Evolutionary conservation across 2,113 vertebrate species (phyloP), one percentile per base, ranked within the genome.

Genomic region (Cygnus buccinator): DNA sequence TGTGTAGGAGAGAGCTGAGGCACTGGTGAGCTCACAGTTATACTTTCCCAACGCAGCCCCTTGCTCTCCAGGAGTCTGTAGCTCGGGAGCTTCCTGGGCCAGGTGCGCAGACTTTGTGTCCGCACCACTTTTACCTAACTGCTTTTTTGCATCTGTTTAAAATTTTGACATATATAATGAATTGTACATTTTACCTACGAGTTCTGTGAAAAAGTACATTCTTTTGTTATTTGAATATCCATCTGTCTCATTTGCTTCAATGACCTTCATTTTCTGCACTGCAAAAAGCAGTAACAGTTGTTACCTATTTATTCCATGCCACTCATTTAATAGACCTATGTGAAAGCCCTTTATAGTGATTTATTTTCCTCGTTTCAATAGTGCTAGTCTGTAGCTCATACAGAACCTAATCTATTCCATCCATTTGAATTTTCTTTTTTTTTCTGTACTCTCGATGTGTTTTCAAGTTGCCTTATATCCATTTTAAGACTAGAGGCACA

Each of bases 321-420:
- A 9, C 31, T 85, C 46, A 44, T 82, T 54, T 67, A 85, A 59
- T 41, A 72, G 28, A 35, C 28, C 8, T n/a, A 6, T 31, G 25
- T 46, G 37, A 43, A 58, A 63, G 4, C 5, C 21, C 22, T 81
- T 72, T 58, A 21, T 9, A 62, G 29, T 80, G 1, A 48, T 73
- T 85, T 78, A 57, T 94, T 90, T 87, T 76, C 13, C 23, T 28
- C 44, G 44, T 88, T 80, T 83, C 48, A 90, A 54, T 66, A 74
- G 22, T 14, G 20, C 31, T 84, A 26, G 26, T 74, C 17, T 54
- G 21, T 77, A 74, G 26, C 58, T 83, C 41, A 18, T 79, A 66
- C 31, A 62, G 65, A 62, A 59, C 78, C 25, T 52, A 48, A 63
- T 78, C 21, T 72, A 39, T 57, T 15, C 12, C 14, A 17, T 76